These are phyloP conservation scores for Drosophila repletoides DNA, from an alignment of 1,140 invertebrate genomes.

Conservation along the genomic window DNA sequence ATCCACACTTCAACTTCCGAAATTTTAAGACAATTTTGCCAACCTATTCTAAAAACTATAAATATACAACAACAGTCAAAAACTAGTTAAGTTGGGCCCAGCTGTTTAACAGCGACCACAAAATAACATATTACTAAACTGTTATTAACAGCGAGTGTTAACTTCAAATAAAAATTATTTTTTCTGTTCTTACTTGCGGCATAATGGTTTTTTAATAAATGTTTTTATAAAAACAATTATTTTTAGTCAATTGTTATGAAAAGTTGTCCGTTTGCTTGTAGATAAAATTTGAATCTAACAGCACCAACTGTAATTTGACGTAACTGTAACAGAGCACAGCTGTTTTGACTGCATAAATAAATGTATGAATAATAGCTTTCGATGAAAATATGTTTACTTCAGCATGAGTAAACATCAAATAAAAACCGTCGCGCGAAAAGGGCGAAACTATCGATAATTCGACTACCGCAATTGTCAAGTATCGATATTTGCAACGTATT, in stretches of 20 bases:
- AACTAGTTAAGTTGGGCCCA: conserved; percentile 29
- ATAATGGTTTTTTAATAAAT: too few species aligned
- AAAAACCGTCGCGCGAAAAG: too few species aligned
- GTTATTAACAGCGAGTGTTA: conserved; percentile 14
- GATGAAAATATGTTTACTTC: too few species aligned
- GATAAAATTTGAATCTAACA: neutral
- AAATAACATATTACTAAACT: neutral
- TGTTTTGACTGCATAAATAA: too few species aligned
- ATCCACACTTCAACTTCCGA: neutral
- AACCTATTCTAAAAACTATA: conserved; percentile 34
- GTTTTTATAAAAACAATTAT: too few species aligned
- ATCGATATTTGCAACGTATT: neutral
- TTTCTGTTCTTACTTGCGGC: too few species aligned
- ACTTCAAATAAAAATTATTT: too few species aligned
- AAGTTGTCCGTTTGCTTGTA: neutral
- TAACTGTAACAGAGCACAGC: neutral
- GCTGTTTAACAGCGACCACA: neutral
- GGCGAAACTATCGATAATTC: too few species aligned
- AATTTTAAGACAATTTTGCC: conserved; percentile 25
- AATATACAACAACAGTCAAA: conserved; percentile 26
- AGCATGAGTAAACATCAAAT: too few species aligned
- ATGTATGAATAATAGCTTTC: too few species aligned
- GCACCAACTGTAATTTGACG: neutral
- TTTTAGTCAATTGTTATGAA: too few species aligned
- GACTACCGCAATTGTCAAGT: too few species aligned